These are phyloP conservation scores for Nemotelus pantherinus DNA, from an alignment of 2,888 invertebrate species.

Conservation along the genomic window DNA sequence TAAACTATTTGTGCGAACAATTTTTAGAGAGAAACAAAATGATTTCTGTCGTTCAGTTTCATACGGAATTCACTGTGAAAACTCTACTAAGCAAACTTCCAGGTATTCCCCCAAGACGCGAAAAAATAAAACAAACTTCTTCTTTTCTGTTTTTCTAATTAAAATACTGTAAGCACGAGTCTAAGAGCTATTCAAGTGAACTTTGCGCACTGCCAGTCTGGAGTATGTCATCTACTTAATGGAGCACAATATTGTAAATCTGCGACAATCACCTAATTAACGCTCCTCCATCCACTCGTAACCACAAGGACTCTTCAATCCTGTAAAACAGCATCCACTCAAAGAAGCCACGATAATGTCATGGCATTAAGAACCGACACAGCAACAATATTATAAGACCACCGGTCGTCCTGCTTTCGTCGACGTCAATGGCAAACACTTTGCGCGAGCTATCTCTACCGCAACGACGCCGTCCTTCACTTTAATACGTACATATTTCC, in stretches of 20 bases:
- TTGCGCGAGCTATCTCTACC: not conserved
- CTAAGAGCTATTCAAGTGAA: too few relatives aligned
- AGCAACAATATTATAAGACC: not conserved
- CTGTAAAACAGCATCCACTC: not conserved
- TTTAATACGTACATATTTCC: conserved; percentile 39
- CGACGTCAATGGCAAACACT: not conserved
- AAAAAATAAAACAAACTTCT: too few relatives aligned
- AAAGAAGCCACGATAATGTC: conserved; percentile 11
- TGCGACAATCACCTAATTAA: conserved; percentile 10
- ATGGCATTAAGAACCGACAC: not conserved
- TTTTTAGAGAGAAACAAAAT: too few relatives aligned
- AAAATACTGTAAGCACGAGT: too few relatives aligned
- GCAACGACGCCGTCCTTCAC: not conserved
- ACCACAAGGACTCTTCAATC: not conserved
- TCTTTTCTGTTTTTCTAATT: too few relatives aligned
- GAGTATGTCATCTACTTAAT: too few relatives aligned
- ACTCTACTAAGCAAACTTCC: too few relatives aligned
- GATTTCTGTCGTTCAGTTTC: too few relatives aligned
- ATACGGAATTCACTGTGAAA: too few relatives aligned
- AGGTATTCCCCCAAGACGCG: too few relatives aligned
- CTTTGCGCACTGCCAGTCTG: too few relatives aligned
- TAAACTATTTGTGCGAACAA: not conserved
- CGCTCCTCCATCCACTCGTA: not conserved
- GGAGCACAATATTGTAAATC: not conserved
- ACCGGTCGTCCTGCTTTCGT: not conserved